Conservation (phyloP, 2,113 vertebrate species). For the Cathartes aura region DNA sequence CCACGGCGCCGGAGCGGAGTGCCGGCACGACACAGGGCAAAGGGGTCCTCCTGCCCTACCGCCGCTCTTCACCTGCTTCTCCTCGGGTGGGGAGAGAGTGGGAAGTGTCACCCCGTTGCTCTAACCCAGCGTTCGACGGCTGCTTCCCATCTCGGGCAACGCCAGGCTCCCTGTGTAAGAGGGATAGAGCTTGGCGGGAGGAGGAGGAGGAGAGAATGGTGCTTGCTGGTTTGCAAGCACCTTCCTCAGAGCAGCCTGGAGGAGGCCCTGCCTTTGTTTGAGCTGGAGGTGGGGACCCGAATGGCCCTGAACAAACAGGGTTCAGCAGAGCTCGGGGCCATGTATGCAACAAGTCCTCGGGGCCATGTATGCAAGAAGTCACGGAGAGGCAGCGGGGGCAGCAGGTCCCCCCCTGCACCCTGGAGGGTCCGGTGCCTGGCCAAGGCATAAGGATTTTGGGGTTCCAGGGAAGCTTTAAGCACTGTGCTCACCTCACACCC, state of each 20-base stretch:
- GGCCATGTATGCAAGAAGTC: background rate
- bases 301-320: background rate
- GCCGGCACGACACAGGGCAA: background rate
- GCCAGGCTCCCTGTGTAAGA: background rate
- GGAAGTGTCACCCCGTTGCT: background rate
- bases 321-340: background rate
- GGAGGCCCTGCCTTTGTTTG: conserved; percentile 19
- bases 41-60: background rate
- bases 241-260: background rate
- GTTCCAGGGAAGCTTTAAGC: background rate
- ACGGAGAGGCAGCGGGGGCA: background rate
- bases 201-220: background rate
- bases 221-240: background rate
- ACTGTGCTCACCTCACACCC: background rate
- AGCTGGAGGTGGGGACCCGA: background rate
- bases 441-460: background rate
- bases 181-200: too few species aligned
- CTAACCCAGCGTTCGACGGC: background rate
- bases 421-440: too few species aligned
- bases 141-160: background rate
- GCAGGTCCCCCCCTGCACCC: background rate
- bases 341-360: too few species aligned
- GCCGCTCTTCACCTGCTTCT: background rate
- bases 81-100: background rate
- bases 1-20: rapidly evolving